phyloP scores from a whole-genome alignment of 2,888 invertebrate genomes.

The Eustalomyia histrio region DNA sequence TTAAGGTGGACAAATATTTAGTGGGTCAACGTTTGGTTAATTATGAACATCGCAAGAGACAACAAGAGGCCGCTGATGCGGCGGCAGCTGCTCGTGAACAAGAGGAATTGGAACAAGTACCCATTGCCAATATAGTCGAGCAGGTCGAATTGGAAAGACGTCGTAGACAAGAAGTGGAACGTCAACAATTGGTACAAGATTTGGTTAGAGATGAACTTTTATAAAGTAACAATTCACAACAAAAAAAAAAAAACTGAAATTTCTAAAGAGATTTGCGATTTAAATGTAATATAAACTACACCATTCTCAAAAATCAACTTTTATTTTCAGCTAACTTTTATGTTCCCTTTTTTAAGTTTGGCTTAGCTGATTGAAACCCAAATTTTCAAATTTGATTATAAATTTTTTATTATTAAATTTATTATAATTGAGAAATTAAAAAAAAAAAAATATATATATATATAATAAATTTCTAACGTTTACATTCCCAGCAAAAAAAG shows the following conservation, averaged over 20 bases:
- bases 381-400: no score
- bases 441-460: no score
- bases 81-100: constrained; percentile 68
- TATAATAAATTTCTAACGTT: no score
- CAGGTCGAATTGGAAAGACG: constrained; percentile 59
- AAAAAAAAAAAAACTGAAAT: background rate
- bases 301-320: background rate
- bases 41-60: constrained; percentile 92
- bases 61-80: constrained; percentile 76
- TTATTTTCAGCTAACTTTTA: background rate
- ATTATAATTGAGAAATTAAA: no score
- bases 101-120: constrained; percentile 61
- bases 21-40: constrained; percentile 98
- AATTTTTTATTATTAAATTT: no score
- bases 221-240: constrained; percentile 19
- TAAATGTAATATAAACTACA: background rate
- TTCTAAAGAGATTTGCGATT: background rate
- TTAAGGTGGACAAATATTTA: constrained; percentile 99
- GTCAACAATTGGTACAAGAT: constrained; percentile 59
- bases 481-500: no score
- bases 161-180: constrained; percentile 53
- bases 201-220: constrained; percentile 62
- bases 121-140: constrained; percentile 62
- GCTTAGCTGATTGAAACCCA: no score
- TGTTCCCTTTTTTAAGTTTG: background rate